A percentile compares a stretch with the other conserved stretches of the same genome.
Conservation (phyloP, 2,888 invertebrate species). For the Drosophila maculinotata region DNA sequence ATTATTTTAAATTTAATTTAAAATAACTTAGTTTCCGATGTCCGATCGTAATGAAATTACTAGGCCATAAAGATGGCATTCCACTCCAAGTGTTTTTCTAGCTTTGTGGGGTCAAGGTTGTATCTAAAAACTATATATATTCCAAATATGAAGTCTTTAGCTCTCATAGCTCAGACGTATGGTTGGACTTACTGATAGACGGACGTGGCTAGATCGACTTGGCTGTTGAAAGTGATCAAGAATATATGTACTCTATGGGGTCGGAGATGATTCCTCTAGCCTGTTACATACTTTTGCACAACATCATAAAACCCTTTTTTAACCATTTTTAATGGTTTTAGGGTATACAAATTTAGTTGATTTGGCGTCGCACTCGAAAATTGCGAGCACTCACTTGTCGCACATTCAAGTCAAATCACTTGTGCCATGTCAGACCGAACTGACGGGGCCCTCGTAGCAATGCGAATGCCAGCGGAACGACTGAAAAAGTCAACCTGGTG, state of each 20-base stretch:
- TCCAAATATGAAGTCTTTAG: no score
- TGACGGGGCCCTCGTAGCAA: slow-evolving; percentile 42
- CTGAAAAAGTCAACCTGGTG: slow-evolving; percentile 71
- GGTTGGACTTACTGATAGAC: no score
- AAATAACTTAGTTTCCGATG: no score
- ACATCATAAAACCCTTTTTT: not conserved
- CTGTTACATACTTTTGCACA: not conserved
- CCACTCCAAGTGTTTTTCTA: no score
- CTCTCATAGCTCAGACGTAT: no score
- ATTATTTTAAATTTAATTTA: no score
- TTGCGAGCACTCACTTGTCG: slow-evolving; percentile 41
- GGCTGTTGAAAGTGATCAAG: no score
- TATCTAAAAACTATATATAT: no score
- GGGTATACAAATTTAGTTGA: slow-evolving; percentile 62
- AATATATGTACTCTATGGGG: not conserved
- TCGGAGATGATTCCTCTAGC: not conserved
- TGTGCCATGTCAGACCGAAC: slow-evolving; percentile 48
- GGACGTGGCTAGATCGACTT: no score
- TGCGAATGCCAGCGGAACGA: slow-evolving; percentile 60
- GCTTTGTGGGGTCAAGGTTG: no score
- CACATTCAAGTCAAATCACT: slow-evolving; percentile 68
- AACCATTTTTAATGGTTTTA: not conserved
- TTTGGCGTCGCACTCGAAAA: slow-evolving; percentile 75
- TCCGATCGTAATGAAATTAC: no score
- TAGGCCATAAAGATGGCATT: no score